These are phyloP conservation scores for Cheilosia grossa DNA, from an alignment of 2,888 invertebrate species.

Conservation along the genomic window DNA sequence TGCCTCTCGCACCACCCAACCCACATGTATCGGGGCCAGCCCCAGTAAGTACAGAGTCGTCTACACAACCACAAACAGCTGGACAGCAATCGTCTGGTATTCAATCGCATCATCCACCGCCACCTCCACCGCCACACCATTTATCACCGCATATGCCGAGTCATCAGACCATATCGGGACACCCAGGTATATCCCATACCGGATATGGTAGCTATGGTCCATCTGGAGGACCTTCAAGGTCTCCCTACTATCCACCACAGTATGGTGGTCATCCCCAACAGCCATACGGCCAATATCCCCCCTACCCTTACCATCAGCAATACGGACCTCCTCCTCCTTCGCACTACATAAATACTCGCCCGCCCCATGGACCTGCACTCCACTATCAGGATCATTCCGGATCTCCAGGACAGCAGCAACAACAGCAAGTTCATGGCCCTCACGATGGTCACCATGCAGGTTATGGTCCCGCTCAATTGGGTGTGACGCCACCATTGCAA, in stretches of 20 bases:
- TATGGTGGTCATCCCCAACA: constrained; percentile 82
- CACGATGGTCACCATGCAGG: constrained; percentile 74
- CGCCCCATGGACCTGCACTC: constrained; percentile 77
- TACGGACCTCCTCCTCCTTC: constrained; percentile 81
- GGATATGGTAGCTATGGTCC: constrained; percentile 82
- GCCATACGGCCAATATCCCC: constrained; percentile 81
- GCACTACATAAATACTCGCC: constrained; percentile 80
- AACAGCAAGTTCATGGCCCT: constrained; percentile 77
- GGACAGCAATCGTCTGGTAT: constrained; percentile 75
- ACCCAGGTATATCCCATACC: constrained; percentile 79
- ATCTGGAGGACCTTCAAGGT: constrained; percentile 80
- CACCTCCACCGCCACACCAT: constrained; percentile 78
- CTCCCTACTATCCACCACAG: constrained; percentile 83
- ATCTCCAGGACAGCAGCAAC: constrained; percentile 77
- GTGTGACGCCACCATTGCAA: constrained; percentile 68
- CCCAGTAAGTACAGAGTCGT: constrained; percentile 76
- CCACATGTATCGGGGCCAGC: constrained; percentile 28
- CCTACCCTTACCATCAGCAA: constrained; percentile 82
- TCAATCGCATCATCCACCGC: constrained; percentile 79
- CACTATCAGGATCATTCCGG: constrained; percentile 76
- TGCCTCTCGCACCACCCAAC: constrained; percentile 40
- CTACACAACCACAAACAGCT: constrained; percentile 40
- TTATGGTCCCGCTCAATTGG: constrained; percentile 66
- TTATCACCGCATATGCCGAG: constrained; percentile 80
- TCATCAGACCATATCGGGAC: constrained; percentile 81